Evolutionary conservation across 2,888 invertebrate species (phyloP), one percentile per base, ranked within the genome.

Genomic region (Chydorus sphaericus): DNA sequence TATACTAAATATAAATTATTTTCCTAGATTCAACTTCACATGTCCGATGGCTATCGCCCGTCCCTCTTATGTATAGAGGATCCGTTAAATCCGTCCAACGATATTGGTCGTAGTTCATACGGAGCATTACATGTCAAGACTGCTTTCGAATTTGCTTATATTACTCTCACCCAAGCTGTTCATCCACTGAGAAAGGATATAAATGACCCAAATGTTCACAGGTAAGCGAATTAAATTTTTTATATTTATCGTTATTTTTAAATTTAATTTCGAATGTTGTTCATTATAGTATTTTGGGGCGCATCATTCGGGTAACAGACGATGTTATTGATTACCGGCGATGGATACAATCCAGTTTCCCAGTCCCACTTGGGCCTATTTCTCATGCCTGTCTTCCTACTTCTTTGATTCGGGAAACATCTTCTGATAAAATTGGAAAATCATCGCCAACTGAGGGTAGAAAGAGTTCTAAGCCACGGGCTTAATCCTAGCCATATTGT

Each of bases 21-120:
- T 33, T 33, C n/a, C 36, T 52, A 74, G 74, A 79, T 90, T 68
- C 88, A 89, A 70, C 79, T 85, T 70, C 89, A 91, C 66, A 91
- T 94, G 90, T 82, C 86, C 63, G 90, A 91, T 70, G 93, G 93
- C 0, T 90, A 93, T 71, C 77, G 93, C 50, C 91, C 91, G 23
- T 92, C 94, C 60, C 74, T 96, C 67, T 75, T 98, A 61, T 96
- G 94, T 69, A 96, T 98, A 64, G 96, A 97, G 74, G 98, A 98
- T 75, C 98, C 98, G 23, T 77, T 98, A 44, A 89, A 90, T 60
- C 81, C 91, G 16, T 92, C 86, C 62, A 98, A 98, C 71, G 97
- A 97, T 71, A 96, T 98, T 69, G 97, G 97, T 8, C 82, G 94
- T 63, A 93, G 93, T 69, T 94, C 94, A 66, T 77, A 76, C 65